Conservation (phyloP, 2,888 invertebrate species). For the Operophtera brumata region DNA sequence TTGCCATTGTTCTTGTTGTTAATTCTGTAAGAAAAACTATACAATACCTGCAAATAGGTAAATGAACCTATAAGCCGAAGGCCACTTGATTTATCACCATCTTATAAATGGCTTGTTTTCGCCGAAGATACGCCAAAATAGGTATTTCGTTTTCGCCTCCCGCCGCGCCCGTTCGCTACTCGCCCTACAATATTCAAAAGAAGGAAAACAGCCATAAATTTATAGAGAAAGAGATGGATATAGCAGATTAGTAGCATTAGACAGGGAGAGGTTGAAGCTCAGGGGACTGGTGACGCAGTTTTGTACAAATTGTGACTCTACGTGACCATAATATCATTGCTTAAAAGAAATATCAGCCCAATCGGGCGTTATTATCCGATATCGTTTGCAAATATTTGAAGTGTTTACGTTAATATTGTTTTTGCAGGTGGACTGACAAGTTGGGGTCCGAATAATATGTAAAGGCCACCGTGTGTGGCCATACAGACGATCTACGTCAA, state of each 20-base stretch:
- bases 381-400: constrained; percentile 1
- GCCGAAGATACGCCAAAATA: constrained; percentile 62
- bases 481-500: constrained; percentile 35
- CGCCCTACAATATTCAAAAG: constrained; percentile 57
- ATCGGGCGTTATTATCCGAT: neutral
- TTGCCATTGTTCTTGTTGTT: too few species aligned
- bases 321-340: constrained; percentile 40
- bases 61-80: constrained; percentile 33
- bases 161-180: constrained; percentile 45
- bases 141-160: constrained; percentile 64
- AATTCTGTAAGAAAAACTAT: too few species aligned
- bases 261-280: constrained; percentile 38
- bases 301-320: constrained; percentile 45
- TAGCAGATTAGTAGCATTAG: constrained; percentile 36
- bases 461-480: constrained; percentile 54
- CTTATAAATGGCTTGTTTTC: constrained; percentile 70
- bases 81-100: constrained; percentile 58
- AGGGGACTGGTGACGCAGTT: constrained; percentile 46
- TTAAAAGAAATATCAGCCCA: constrained; percentile 10
- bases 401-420: constrained; percentile 24
- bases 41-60: neutral
- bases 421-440: constrained; percentile 56
- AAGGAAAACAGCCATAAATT: constrained; percentile 69
- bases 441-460: constrained; percentile 62
- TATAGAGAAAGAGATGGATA: constrained; percentile 52